Percentiles rank a stretch among this genome's conserved stretches.
Evolutionary conservation across 2,888 invertebrate species (phyloP).

Genomic region (Leptinotarsa juncta): DNA sequence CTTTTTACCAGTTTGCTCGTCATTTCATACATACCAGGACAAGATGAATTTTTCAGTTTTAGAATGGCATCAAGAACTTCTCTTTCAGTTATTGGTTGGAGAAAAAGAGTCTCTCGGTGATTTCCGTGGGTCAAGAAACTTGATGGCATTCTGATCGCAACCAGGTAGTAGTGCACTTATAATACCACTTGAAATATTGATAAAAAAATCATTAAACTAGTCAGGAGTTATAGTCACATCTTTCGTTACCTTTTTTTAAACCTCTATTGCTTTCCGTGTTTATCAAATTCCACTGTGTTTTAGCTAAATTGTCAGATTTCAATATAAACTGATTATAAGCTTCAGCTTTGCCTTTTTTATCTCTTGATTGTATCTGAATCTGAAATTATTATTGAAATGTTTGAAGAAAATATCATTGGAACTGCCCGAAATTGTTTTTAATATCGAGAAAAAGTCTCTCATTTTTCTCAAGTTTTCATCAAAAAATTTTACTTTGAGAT

Average conservation of each 20-base stretch:
- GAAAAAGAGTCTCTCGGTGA: background rate
- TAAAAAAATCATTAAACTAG: background rate
- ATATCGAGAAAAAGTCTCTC: slow-evolving; percentile 5
- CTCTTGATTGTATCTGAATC: background rate
- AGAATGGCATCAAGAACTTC: background rate
- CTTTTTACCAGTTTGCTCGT: background rate
- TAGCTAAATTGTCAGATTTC: background rate
- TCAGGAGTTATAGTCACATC: too few relatives aligned
- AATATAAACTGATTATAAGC: background rate
- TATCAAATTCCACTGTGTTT: slow-evolving; percentile 11
- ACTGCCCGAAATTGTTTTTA: slow-evolving; percentile 14
- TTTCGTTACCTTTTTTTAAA: background rate
- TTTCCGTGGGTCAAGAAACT: background rate
- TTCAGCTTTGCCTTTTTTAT: background rate
- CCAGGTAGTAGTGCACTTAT: slow-evolving; percentile 11
- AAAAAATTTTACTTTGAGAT: slow-evolving; percentile 13
- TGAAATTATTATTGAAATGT: slow-evolving; percentile 8
- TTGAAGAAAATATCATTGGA: background rate
- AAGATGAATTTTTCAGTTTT: slow-evolving; percentile 14
- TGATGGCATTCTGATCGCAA: background rate
- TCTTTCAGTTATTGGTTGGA: background rate
- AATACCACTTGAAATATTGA: slow-evolving; percentile 9
- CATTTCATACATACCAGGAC: background rate
- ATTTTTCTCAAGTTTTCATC: slow-evolving; percentile 10
- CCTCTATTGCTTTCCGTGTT: slow-evolving; percentile 11